Evolutionary conservation across 1,140 invertebrate species (phyloP).

Genomic region (Temnothorax curvispinosus): DNA sequence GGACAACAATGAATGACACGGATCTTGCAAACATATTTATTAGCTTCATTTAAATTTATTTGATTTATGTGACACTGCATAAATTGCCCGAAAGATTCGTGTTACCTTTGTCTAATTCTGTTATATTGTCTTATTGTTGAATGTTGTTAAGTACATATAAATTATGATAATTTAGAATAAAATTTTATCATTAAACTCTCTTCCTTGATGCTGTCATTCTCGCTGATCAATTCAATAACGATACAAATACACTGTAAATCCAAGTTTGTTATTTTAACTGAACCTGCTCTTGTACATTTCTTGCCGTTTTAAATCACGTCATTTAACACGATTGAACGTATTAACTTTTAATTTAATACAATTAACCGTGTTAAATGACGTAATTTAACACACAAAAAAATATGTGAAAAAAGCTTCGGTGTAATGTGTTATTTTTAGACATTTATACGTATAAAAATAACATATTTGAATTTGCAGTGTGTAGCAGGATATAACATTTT

Average conservation of each 20-base stretch:
- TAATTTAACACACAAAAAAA: no score
- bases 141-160: neutral
- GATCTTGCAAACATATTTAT: neutral
- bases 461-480: no score
- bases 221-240: neutral
- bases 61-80: constrained; percentile 24
- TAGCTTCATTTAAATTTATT: neutral
- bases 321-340: no score
- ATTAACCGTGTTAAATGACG: no score
- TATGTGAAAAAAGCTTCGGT: no score
- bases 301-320: no score
- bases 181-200: neutral
- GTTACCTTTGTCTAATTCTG: neutral
- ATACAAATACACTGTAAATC: neutral
- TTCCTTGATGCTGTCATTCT: neutral
- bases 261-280: no score
- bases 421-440: no score
- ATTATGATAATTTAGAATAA: neutral
- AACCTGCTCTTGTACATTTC: no score
- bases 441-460: no score
- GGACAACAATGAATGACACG: neutral
- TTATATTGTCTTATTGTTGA: neutral
- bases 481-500: neutral
- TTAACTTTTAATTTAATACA: no score
- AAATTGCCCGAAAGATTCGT: neutral